These are phyloP conservation scores for Cynaeus angustus DNA, from an alignment of 2,888 invertebrate genomes.

Conservation along the genomic window DNA sequence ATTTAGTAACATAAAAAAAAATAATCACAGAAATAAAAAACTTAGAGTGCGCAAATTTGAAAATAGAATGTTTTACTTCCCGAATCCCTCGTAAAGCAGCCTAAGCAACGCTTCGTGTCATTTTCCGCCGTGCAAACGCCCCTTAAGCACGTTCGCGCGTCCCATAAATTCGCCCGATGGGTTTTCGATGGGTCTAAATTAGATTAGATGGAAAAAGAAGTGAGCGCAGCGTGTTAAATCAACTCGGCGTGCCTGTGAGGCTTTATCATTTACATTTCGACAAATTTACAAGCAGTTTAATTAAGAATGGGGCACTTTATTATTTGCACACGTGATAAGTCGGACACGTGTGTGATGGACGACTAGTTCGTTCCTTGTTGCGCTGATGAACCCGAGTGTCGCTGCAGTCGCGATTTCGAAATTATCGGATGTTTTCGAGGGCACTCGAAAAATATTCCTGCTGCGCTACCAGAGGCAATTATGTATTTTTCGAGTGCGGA, in stretches of 20 bases:
- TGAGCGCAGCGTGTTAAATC: slow-evolving; percentile 30
- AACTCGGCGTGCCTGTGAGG: slow-evolving; percentile 35
- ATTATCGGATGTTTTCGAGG: slow-evolving; percentile 45
- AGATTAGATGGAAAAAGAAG: slow-evolving; percentile 41
- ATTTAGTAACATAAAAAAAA: too few species aligned
- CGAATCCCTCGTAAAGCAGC: neutral
- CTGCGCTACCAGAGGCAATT: slow-evolving; percentile 60
- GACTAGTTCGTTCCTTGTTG: neutral
- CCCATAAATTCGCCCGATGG: slow-evolving; percentile 35
- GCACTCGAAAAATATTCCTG: slow-evolving; percentile 36
- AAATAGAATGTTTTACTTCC: neutral
- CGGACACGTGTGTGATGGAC: slow-evolving; percentile 38
- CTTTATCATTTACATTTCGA: slow-evolving; percentile 43
- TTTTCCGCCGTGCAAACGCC: neutral
- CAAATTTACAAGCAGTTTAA: slow-evolving; percentile 43
- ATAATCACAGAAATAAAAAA: too few species aligned
- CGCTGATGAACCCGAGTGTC: slow-evolving; percentile 4
- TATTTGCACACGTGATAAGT: slow-evolving; percentile 41
- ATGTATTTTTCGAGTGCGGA: slow-evolving; percentile 60
- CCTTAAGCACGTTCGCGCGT: slow-evolving; percentile 19
- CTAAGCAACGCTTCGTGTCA: too few species aligned
- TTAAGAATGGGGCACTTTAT: slow-evolving; percentile 39
- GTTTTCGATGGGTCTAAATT: slow-evolving; percentile 41
- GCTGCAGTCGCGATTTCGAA: slow-evolving; percentile 48
- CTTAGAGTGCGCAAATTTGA: too few species aligned